Evolutionary conservation across 2,797 vertebrate genomes (phyloP), one percentile per base, ranked within the genome.

Genomic region (Cheirogaleus major): DNA sequence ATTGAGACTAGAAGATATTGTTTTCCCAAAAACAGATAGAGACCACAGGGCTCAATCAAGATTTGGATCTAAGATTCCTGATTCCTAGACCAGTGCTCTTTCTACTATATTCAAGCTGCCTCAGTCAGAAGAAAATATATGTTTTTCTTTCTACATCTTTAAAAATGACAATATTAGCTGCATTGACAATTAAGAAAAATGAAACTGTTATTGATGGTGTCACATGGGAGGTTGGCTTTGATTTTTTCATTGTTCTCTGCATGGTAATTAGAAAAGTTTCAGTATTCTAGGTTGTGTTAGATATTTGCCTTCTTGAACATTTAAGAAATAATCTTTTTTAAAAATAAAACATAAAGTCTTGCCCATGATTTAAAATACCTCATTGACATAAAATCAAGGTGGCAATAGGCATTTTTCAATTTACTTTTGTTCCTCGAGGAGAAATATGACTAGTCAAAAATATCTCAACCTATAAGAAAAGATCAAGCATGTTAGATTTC

Each of bases 371-470:
- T 84, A 12, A 79, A 92, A 67, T 57, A 27, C 32, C 4, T 84
- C 12, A 3, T 9, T 86, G 57, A 70, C 52, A 82, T 35, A 79
- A 81, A 93, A 93, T 86, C 17, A 89, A 95, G 23, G 20, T 7
- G 67, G 2, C 4, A 59, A 75, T 52, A 50, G 32, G 38, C 15
- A 38, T n/a, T 92, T 65, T 94, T 88, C 7, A 35, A 80, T 25
- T 75, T 1, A 1, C 5, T 87, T 87, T 85, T 89, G 14, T 59
- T 86, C n/a, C 50, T 41, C 20, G 61, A 67, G 59, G 38, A 89
- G 70, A 95, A 93, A 82, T 67, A 82, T 89, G 32, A 73, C 52
- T 87, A 63, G 15, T 83, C 52, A 81, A 96, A 95, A 85, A 50
- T 61, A 70, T 48, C 13, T 11, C 18, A 86, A 94, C 15, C 18